Base-by-base conservation (phyloP, 2,888 invertebrate genomes). In the Chrysodeixis includens region DNA sequence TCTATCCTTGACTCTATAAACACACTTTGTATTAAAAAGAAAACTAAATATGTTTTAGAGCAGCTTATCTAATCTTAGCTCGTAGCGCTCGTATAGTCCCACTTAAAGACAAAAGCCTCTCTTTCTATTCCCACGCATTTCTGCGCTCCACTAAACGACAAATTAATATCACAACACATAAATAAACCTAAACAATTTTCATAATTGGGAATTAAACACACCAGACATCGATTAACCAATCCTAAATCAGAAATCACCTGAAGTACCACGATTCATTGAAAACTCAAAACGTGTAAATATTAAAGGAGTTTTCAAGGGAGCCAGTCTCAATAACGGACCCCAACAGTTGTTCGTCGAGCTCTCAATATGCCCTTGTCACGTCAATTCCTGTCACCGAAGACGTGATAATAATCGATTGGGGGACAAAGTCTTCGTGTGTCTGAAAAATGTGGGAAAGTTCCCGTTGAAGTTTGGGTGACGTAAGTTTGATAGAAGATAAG, bases 301-400 rank as follows among this genome's bases (percentile, higher is more conserved):
- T 62, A 56, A 62, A 76, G 51, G 62, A 56, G 56, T 60, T 40
- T 72, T 60, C 54, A 57, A 67, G 62, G 68, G 67, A 76, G 77
- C 52, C 62, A 55, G 40, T 58, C 54, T 52, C 74, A 76, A 76
- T 74, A 67, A 73, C 26, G 54, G 52, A 57, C 67, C 62, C 71
- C 26, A 20, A 26, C 22, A 14, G 14, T 49, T 52, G 22, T 14
- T 26, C 52, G 52, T 26, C 26, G 66, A 76, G 67, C 69, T 58
- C 72, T 67, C 76, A 79, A 83, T 83, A 75, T 71, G 82, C 71
- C 75, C 78, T 74, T 78, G 78, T 79, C 72, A 67, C 71, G 74
- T 75, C 70, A 69, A 62, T 61, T 58, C 62, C 56, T 65, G 69
- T 77, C 77, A 62, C 55, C 49, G 20, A 49, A 8, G 16, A 16